Conservation (phyloP, 2,888 invertebrate genomes). For the Arctia plantaginis region DNA sequence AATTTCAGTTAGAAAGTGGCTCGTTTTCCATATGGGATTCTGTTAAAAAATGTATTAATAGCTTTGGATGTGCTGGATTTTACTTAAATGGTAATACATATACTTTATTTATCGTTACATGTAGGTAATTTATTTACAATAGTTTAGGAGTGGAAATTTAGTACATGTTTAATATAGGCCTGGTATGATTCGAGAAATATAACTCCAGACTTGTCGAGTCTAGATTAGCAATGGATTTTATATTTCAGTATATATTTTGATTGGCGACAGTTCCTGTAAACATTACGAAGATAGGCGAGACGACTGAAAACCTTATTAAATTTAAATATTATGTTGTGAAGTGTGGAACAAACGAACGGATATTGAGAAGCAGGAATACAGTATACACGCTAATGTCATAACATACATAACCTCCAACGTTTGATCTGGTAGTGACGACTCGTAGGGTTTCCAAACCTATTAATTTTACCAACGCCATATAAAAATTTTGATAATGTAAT, state of each 20-base stretch:
- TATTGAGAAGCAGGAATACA: too few relatives aligned
- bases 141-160: background rate
- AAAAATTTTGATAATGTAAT: too few relatives aligned
- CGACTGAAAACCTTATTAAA: background rate
- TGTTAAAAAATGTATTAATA: background rate
- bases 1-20: constrained; percentile 14
- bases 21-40: background rate
- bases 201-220: too few relatives aligned
- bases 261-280: background rate
- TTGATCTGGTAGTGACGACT: too few relatives aligned
- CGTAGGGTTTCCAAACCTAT: too few relatives aligned
- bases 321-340: background rate
- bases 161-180: too few relatives aligned
- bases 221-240: background rate
- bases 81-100: background rate
- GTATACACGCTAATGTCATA: too few relatives aligned
- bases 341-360: too few relatives aligned
- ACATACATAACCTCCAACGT: too few relatives aligned
- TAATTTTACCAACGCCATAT: too few relatives aligned
- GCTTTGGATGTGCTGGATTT: background rate
- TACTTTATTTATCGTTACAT: background rate
- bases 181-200: too few relatives aligned
- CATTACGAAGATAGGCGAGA: background rate
- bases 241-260: background rate
- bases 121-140: background rate